Evolutionary conservation across 2,888 invertebrate genomes (phyloP).

Genomic region (Alloscopus bannaensis): DNA sequence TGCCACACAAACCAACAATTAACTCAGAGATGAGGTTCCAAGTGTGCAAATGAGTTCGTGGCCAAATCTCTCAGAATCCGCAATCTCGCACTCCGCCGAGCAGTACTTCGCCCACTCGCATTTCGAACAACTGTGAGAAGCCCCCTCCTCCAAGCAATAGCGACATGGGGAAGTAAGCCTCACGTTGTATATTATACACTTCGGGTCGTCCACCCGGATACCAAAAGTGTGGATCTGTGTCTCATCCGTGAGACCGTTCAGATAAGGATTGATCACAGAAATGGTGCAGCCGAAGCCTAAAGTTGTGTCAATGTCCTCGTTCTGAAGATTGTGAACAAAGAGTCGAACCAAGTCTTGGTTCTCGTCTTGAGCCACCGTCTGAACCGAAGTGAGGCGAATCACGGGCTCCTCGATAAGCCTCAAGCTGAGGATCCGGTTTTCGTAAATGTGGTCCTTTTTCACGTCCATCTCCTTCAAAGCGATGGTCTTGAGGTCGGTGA

Average conservation of each 20-base stretch:
- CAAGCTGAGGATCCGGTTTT: neutral
- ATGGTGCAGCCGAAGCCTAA: constrained; percentile 44
- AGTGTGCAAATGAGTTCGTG: constrained; percentile 37
- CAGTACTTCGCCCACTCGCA: constrained; percentile 21
- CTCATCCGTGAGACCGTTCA: too few species aligned
- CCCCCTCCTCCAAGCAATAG: constrained; percentile 33
- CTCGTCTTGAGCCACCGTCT: constrained; percentile 33
- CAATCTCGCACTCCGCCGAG: constrained; percentile 3
- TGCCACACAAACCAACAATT: too few species aligned
- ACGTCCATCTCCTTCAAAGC: constrained; percentile 45
- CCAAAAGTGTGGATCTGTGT: constrained; percentile 4
- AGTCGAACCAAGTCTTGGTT: constrained; percentile 33
- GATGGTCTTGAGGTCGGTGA: constrained; percentile 33
- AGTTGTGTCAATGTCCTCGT: constrained; percentile 16
- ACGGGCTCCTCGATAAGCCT: constrained; percentile 50
- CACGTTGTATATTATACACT: constrained; percentile 3
- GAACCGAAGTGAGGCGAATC: constrained; percentile 24
- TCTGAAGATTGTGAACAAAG: constrained; percentile 17
- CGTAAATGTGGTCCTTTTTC: neutral
- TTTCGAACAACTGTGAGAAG: constrained; percentile 9
- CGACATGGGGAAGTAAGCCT: constrained; percentile 17
- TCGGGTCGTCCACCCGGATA: constrained; percentile 12
- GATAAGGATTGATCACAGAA: constrained; percentile 41
- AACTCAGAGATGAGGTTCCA: too few species aligned
- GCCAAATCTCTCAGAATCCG: constrained; percentile 15